Base-by-base conservation (phyloP, 2,888 invertebrate species). In the Microdon myrmicae region DNA sequence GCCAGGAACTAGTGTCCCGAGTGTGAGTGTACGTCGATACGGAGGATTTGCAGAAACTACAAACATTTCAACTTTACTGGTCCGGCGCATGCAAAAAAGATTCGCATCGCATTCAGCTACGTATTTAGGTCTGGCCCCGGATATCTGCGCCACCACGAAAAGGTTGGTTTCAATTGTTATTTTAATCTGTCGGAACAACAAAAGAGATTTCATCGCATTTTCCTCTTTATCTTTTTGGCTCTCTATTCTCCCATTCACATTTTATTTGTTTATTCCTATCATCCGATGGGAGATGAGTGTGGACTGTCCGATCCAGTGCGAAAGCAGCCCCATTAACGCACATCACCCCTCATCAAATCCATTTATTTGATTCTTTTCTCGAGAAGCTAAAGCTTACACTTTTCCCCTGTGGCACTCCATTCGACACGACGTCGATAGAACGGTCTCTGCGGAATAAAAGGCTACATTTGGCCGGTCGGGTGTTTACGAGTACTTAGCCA, bases 401-500 rank as follows among this genome's bases (percentile, higher is more conserved):
- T 2, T n/a, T 9, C 23, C 8, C 7, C 31, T 13, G 16, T 14
- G 28, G 9, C 34, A 28, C 28, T 14, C 13, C 8, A 10, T 9
- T 41, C 12, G 23, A 9, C 19, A 9, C 26, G 31, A 16, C 43
- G 43, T 31, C n/a, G 32, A 38, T 31, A 44, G 43, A 22, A 35
- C 35, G 34, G 32, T 48, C 38, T 49, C 44, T 13, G 25, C 14
- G 12, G 47, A 13, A 35, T 25, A 41, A 37, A 31, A 35, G 26
- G 51, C 49, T 43, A 47, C 47, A 32, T 43, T 53, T 26, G 43
- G 51, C 23, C 31, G 51, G 39, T 47, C 39, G 61, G 58, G 39
- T 35, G 49, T 51, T 23, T 49, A 9, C 44, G 45, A 53, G 43
- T 32, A 51, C 41, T 58, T 58, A 64, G 31, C 47, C 44, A 32